phyloP scores from a whole-genome alignment of 2,888 invertebrate species.

The Pristionchus arcanus region DNA sequence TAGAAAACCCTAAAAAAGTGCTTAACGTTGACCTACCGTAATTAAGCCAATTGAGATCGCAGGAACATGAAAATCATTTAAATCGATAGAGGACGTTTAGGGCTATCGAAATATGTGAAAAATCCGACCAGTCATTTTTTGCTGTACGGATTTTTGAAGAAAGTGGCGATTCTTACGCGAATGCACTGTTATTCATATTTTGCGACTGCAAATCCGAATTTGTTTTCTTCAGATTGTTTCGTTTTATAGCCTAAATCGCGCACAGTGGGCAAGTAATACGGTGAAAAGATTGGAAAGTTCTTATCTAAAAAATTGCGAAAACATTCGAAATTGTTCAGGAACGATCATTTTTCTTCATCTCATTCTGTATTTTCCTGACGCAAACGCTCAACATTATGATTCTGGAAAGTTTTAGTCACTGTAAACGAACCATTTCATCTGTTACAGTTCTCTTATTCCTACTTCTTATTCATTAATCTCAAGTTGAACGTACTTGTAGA shows the following conservation, averaged over 20 bases:
- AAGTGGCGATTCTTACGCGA: no score
- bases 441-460: background rate
- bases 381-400: background rate
- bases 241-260: background rate
- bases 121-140: no score
- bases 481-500: background rate
- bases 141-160: no score
- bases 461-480: background rate
- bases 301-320: background rate
- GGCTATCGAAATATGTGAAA: no score
- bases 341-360: background rate
- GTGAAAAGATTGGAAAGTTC: background rate
- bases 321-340: background rate
- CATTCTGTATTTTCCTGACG: background rate
- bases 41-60: no score
- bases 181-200: no score
- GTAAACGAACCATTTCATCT: no score
- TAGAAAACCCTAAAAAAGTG: no score
- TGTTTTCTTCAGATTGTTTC: background rate
- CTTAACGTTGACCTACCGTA: no score
- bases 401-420: background rate
- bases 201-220: no score
- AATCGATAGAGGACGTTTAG: no score
- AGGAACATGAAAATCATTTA: no score
- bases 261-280: background rate